These are phyloP conservation scores for Resseliella maxima DNA, from an alignment of 2,888 invertebrate genomes.

Conservation along the genomic window DNA sequence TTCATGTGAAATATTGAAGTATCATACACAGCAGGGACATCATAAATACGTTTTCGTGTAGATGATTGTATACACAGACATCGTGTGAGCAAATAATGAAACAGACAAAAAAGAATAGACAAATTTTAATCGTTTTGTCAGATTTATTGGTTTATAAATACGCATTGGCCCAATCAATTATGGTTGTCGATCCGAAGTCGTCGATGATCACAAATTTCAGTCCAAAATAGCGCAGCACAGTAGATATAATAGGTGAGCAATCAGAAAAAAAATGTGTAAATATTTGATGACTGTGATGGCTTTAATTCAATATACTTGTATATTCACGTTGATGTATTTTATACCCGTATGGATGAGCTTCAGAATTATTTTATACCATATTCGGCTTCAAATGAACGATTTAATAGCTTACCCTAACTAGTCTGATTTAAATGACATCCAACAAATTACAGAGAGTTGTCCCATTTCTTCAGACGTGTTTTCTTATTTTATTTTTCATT, in stretches of 20 bases:
- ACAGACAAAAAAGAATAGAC: neutral
- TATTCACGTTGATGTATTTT: neutral
- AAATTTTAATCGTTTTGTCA: slow-evolving; percentile 55
- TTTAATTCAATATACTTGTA: slow-evolving; percentile 1
- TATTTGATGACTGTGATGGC: neutral
- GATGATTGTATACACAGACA: neutral
- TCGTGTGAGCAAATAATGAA: neutral
- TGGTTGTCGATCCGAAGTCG: slow-evolving; percentile 21
- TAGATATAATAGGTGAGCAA: neutral
- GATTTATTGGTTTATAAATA: slow-evolving; percentile 55
- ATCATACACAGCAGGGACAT: slow-evolving; percentile 53
- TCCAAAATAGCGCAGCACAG: neutral
- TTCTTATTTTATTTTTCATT: slow-evolving; percentile 28
- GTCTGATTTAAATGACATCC: slow-evolving; percentile 20
- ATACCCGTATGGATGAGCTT: neutral
- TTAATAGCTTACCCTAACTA: slow-evolving; percentile 50
- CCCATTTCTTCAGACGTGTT: neutral
- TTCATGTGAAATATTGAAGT: slow-evolving; percentile 7
- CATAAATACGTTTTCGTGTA: slow-evolving; percentile 3
- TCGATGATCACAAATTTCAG: neutral
- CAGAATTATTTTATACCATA: neutral
- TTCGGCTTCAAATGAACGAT: neutral
- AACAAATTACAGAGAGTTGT: slow-evolving; percentile 8
- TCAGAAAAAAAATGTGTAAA: neutral
- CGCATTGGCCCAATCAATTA: slow-evolving; percentile 54